phyloP scores from a whole-genome alignment of 2,888 invertebrate genomes.

The Hoplodrina ambigua region DNA sequence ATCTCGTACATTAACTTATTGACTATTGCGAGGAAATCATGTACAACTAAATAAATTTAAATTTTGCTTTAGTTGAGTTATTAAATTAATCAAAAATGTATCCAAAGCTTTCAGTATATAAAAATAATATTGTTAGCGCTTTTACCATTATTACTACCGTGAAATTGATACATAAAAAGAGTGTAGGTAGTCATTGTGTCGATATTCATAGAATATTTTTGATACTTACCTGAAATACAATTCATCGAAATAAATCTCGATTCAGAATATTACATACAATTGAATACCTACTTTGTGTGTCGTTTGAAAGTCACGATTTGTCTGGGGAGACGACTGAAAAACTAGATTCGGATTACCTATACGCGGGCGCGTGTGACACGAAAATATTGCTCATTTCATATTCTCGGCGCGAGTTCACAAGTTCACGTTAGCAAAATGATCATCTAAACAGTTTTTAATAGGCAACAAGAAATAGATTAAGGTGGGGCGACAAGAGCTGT shows the following conservation, averaged over 20 bases:
- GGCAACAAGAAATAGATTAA: slow-evolving; percentile 69
- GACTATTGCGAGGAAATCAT: not conserved
- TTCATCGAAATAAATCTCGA: slow-evolving; percentile 21
- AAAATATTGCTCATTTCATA: slow-evolving; percentile 39
- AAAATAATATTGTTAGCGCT: not conserved
- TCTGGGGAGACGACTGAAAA: slow-evolving; percentile 36
- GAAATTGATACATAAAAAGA: not conserved
- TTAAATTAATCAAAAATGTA: not conserved
- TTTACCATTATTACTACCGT: not conserved
- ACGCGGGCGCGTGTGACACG: slow-evolving; percentile 6
- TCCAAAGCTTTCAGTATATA: not conserved
- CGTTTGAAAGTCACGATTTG: slow-evolving; percentile 37
- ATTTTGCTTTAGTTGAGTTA: not conserved
- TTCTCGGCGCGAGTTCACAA: slow-evolving; percentile 39
- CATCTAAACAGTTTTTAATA: slow-evolving; percentile 58
- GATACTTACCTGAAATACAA: not conserved
- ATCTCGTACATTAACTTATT: not conserved
- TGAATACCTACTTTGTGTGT: slow-evolving; percentile 30
- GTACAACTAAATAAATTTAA: not conserved
- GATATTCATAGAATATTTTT: slow-evolving; percentile 2
- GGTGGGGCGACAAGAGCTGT: slow-evolving; percentile 77
- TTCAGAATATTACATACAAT: slow-evolving; percentile 30
- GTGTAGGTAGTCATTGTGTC: not conserved
- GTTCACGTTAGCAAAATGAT: slow-evolving; percentile 40
- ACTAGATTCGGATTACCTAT: slow-evolving; percentile 6